These are phyloP conservation scores for Anguilla japonica DNA, from an alignment of 2,113 vertebrate species.

Conservation along the genomic window DNA sequence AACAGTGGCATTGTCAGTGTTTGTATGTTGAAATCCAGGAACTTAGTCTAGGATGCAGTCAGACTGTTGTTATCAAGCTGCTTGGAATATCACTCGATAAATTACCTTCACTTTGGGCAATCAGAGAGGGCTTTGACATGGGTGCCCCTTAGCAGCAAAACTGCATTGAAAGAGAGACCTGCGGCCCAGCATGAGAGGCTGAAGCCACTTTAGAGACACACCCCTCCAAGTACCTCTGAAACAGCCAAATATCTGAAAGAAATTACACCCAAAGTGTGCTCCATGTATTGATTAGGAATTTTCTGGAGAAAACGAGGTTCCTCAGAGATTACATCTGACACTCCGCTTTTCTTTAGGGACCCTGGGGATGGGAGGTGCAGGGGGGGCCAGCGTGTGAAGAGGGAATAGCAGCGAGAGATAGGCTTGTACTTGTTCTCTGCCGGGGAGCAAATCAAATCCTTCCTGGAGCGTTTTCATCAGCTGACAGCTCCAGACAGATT, in stretches of 20 bases:
- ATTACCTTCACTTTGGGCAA: background rate
- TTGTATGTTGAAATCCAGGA: too few species aligned
- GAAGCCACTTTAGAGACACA: background rate
- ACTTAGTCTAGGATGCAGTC: background rate
- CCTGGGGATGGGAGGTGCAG: constrained; percentile 29
- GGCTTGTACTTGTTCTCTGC: constrained; percentile 77
- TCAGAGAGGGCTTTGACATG: background rate
- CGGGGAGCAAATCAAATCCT: constrained; percentile 78
- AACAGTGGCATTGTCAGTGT: too few species aligned
- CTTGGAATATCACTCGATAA: background rate
- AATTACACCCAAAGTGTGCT: background rate
- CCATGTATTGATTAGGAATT: constrained; percentile 19
- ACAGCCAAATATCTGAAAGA: background rate
- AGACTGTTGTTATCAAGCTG: background rate
- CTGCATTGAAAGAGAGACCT: background rate
- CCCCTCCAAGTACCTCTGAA: background rate
- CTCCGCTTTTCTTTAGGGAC: constrained; percentile 50
- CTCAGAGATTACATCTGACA: constrained; percentile 32
- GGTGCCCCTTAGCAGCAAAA: background rate
- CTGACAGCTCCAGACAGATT: constrained; percentile 82
- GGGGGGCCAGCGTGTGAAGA: constrained; percentile 16
- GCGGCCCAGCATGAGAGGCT: background rate
- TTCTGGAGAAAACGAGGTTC: constrained; percentile 19
- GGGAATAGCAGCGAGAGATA: constrained; percentile 55
- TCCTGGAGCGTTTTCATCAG: constrained; percentile 81